These are phyloP conservation scores for Leucosticte australis DNA, from an alignment of 2,113 vertebrate genomes.

Conservation along the genomic window DNA sequence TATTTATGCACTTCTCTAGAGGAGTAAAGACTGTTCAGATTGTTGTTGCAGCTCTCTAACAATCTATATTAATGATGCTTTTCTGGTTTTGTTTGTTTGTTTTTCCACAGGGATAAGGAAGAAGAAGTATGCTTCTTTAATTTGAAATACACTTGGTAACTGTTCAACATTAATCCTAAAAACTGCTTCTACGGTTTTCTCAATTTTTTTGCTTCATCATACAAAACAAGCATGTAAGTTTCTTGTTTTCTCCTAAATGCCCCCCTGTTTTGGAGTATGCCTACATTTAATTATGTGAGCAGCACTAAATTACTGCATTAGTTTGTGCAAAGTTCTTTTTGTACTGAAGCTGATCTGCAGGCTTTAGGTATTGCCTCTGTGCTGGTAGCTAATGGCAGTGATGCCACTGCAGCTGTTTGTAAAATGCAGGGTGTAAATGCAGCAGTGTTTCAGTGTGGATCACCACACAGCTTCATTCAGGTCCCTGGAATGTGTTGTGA, in stretches of 20 bases:
- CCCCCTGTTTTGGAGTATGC: conserved; percentile 7
- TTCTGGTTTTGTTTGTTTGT: background rate
- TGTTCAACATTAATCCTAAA: conserved; percentile 44
- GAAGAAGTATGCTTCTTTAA: conserved; percentile 45
- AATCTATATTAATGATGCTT: background rate
- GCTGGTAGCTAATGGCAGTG: background rate
- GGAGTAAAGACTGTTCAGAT: background rate
- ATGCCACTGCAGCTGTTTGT: background rate
- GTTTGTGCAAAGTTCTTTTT: conserved; percentile 37
- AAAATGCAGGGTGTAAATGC: background rate
- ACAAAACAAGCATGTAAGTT: conserved; percentile 67
- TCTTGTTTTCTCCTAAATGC: conserved; percentile 50
- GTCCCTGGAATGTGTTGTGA: background rate
- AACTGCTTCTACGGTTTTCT: conserved; percentile 55
- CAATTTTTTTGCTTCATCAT: conserved; percentile 58
- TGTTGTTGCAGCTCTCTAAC: background rate
- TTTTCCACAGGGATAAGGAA: conserved; percentile 61
- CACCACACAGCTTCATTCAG: background rate
- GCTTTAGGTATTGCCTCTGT: background rate
- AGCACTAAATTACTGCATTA: conserved; percentile 12
- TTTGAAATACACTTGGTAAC: conserved; percentile 33
- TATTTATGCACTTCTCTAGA: background rate
- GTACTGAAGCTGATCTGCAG: background rate
- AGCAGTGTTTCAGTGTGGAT: background rate
- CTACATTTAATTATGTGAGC: conserved; percentile 47